These are phyloP conservation scores for Corythoichthys haematopterus DNA, from an alignment of 2,113 vertebrate species.

Conservation along the genomic window DNA sequence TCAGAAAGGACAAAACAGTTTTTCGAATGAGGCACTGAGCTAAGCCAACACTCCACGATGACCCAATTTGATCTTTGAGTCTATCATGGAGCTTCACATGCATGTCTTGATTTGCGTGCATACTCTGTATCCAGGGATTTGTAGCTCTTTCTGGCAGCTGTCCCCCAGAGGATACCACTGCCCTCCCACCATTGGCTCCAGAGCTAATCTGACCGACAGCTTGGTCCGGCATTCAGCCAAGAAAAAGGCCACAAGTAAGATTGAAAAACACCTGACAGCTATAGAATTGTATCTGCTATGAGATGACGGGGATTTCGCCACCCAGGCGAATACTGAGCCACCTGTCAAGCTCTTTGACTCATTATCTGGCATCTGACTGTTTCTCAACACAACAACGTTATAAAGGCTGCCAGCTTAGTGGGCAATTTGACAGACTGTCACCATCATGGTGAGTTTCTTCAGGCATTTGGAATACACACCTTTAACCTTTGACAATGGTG, in stretches of 20 bases:
- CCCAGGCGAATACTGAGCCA: constrained; percentile 13
- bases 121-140: constrained; percentile 37
- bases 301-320: constrained; percentile 27
- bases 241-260: constrained; percentile 34
- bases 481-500: constrained; percentile 8
- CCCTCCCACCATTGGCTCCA: constrained; percentile 28
- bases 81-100: constrained; percentile 20
- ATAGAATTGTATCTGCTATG: constrained; percentile 24
- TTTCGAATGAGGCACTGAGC: constrained; percentile 47
- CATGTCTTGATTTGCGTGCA: constrained; percentile 2
- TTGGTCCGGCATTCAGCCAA: constrained; percentile 33
- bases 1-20: constrained; percentile 38
- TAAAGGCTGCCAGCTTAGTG: constrained; percentile 25
- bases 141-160: constrained; percentile 33
- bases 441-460: not conserved
- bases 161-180: constrained; percentile 11
- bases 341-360: constrained; percentile 22
- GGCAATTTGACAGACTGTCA: constrained; percentile 45
- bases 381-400: constrained; percentile 32
- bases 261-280: constrained; percentile 42
- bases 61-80: constrained; percentile 55
- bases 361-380: constrained; percentile 27
- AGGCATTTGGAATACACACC: constrained; percentile 4
- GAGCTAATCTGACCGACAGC: constrained; percentile 48
- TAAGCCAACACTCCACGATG: constrained; percentile 45